Evolutionary conservation across 37 sponge, comb jelly and placozoan species (phyloP).

Genomic region (Spongia lamella): DNA sequence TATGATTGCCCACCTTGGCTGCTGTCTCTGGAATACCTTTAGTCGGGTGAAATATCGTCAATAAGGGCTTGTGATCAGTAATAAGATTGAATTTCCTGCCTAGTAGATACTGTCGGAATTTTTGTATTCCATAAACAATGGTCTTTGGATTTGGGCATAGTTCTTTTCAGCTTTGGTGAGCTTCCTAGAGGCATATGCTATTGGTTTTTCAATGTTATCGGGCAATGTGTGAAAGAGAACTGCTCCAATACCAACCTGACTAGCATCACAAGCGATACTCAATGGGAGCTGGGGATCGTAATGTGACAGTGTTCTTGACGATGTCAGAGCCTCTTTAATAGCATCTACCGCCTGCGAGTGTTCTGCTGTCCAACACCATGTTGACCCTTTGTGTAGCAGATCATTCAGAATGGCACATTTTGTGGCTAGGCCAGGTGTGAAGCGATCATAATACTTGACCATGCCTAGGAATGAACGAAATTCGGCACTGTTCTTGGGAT

Average conservation of each 20-base stretch:
- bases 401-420: no score
- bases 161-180: not conserved
- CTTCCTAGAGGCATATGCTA: not conserved
- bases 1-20: no score
- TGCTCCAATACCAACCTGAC: not conserved
- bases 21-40: no score
- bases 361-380: not conserved
- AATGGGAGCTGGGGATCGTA: no score
- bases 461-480: no score
- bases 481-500: no score
- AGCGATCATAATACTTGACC: no score
- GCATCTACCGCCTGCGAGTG: not conserved
- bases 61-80: slow-evolving; percentile 1
- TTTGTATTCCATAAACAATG: not conserved
- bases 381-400: no score
- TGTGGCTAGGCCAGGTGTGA: no score
- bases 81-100: not conserved
- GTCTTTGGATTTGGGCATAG: slow-evolving; percentile 1
- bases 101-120: not conserved
- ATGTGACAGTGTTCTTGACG: not conserved
- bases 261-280: no score
- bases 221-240: not conserved
- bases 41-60: no score
- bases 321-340: slow-evolving; percentile 4
- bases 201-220: not conserved